phyloP scores from a whole-genome alignment of 2,888 invertebrate species.

The Ophion ellenae region DNA sequence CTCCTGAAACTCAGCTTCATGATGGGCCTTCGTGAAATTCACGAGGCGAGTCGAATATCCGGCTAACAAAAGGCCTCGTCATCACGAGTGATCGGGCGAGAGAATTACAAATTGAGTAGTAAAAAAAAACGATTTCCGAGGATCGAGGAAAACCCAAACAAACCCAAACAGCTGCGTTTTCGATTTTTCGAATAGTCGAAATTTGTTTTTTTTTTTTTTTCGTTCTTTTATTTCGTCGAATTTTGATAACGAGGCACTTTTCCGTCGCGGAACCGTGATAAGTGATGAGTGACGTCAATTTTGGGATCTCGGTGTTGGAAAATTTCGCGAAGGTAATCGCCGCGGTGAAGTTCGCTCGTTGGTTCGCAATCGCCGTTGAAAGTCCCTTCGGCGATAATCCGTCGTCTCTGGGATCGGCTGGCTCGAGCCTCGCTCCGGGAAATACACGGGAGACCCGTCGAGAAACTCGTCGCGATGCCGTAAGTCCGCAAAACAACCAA shows the following conservation, averaged over 20 bases:
- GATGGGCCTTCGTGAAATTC: not conserved
- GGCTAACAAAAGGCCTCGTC: not conserved
- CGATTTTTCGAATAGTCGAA: too few species aligned
- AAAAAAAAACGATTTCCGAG: too few species aligned
- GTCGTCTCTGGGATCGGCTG: slow-evolving; percentile 11
- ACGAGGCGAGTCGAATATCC: not conserved
- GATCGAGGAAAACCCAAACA: not conserved
- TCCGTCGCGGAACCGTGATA: not conserved
- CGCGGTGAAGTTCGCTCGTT: slow-evolving; percentile 11
- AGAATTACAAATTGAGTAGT: too few species aligned
- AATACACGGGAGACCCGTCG: slow-evolving; percentile 25
- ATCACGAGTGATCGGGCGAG: too few species aligned
- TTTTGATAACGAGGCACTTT: not conserved
- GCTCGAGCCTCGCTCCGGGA: slow-evolving; percentile 9
- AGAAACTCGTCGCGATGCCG: slow-evolving; percentile 57
- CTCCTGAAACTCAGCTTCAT: not conserved
- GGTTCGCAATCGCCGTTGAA: slow-evolving; percentile 15
- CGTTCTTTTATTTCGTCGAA: too few species aligned
- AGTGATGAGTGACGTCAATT: slow-evolving; percentile 47
- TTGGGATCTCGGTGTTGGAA: slow-evolving; percentile 15
- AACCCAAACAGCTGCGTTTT: not conserved
- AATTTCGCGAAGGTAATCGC: slow-evolving; percentile 29
- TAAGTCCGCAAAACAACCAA: slow-evolving; percentile 32
- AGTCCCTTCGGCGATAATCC: slow-evolving; percentile 9
- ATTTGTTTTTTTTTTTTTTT: too few species aligned